Evolutionary conservation across 1,140 invertebrate species (phyloP).

Genomic region (Trachymyrmex septentrionalis): DNA sequence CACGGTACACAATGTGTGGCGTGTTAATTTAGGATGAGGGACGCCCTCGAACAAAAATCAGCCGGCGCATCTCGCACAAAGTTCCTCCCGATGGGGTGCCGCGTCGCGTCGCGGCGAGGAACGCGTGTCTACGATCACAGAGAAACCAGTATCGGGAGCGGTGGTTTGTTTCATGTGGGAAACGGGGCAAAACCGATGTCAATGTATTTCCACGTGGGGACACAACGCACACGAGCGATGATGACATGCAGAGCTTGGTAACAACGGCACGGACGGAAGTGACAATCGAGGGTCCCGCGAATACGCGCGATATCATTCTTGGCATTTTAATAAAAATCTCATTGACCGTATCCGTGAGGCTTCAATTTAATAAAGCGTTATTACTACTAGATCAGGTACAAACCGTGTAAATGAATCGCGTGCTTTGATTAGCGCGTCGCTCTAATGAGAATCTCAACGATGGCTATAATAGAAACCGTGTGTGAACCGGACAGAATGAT

Average conservation of each 20-base stretch:
- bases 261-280: neutral
- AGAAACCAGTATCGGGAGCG: slow-evolving; percentile 56
- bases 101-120: neutral
- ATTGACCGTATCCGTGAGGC: slow-evolving; percentile 64
- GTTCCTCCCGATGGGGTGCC: slow-evolving; percentile 24
- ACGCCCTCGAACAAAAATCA: slow-evolving; percentile 52
- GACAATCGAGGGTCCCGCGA: neutral
- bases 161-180: slow-evolving; percentile 74
- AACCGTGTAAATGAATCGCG: slow-evolving; percentile 65
- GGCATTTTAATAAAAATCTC: slow-evolving; percentile 74
- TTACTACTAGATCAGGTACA: slow-evolving; percentile 65
- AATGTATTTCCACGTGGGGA: slow-evolving; percentile 28
- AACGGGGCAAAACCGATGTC: slow-evolving; percentile 45
- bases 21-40: slow-evolving; percentile 51
- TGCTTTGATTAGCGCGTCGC: slow-evolving; percentile 59
- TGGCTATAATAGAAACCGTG: neutral
- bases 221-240: neutral
- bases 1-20: slow-evolving; percentile 35
- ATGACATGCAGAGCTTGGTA: neutral
- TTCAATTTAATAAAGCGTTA: slow-evolving; percentile 66
- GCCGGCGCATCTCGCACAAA: slow-evolving; percentile 3
- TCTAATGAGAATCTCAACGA: slow-evolving; percentile 49
- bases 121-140: slow-evolving; percentile 50
- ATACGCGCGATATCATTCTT: slow-evolving; percentile 61
- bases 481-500: neutral